Evolutionary conservation across 2,113 vertebrate species (phyloP), one percentile per base, ranked within the genome.

Genomic region (Illadopsis cleaveri): DNA sequence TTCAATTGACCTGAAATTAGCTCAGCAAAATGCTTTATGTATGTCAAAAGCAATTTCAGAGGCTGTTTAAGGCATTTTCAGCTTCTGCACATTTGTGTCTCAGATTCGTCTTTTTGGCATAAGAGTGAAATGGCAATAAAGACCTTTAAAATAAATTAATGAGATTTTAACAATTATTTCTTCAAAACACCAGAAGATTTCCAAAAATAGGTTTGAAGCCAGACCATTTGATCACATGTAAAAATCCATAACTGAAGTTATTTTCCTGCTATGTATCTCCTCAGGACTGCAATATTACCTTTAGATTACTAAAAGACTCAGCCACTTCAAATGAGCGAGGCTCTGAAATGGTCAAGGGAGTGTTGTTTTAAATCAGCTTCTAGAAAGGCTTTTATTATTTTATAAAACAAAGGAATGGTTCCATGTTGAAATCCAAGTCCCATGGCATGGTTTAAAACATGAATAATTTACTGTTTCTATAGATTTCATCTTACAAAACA

Each of bases 401-500:
- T 31, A 35, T 28, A 65, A 78, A 93, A 76, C 60, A 93, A 90
- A 86, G 57, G 56, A 79, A 57, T 68, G 56, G 79, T 89, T 82
- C 80, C 65, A 28, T 33, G 51, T 56, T 2, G 4, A 64, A 95
- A 92, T 27, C 44, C 9, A 60, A 88, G 66, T 56, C 79, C 68
- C 79, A 60, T 2, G 20, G 28, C 53, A 61, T 21, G 64, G 54
- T 73, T 87, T 81, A 91, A 93, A 95, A 40, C 64, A 73, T 54
- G 82, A 86, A 88, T 88, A 93, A 66, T 77, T 88, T 82, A 57
- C 69, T 45, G 35, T 56, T 60, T 82, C 92, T 90, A 45, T 62
- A 77, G 77, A 95, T 94, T 94, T 81, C 70, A 30, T 90, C 87
- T 88, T 75, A 88, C 38, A 96, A 73, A 80, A 61, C 54, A 85